Base-by-base conservation (phyloP, 1,140 invertebrate species). In the Ceratitis capitata region DNA sequence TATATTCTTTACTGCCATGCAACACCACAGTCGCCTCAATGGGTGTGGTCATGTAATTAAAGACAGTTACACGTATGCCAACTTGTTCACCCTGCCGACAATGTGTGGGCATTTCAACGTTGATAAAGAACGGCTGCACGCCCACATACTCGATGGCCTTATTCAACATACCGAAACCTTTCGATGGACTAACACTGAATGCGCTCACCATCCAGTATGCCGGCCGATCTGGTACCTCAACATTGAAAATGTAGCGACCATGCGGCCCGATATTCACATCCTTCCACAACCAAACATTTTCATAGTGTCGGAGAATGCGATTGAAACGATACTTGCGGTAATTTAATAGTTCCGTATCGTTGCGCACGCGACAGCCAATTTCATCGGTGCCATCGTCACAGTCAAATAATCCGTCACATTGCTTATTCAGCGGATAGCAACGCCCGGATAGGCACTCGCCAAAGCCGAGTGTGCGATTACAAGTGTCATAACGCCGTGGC, bases 251-350 rank as follows among this genome's bases (percentile, higher is more conserved):
- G 87, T 94, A 96, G 39, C 97, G 94, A 4, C 97, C 97, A 91
- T 97, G 96, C 19, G 97, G 97, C 14, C 98, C 98, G 86, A 98
- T 98, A 92, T 98, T 98, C 19, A 98, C 95, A 92, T 98, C 97
- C 87, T 96, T 95, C 98, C 98, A 99, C 5, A 98, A 92, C 98
- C 98, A 99, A 47, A 97, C 96, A 89, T 98, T 98, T 86, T 98
- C 97, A 92, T 98, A 99, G 89, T 97, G 96, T 3, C 97, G 93
- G 88, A 97, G 95, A 61, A 98, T 94, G 64, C 96, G 94, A 92
- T 97, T 98, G 88, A 97, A 97, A 1, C 97, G 94, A 90, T 96
- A 95, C 90, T 97, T 97, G 85, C 97, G 92, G 92, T 96, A 97
- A 84, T 95, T 92, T 0, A 94, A 86, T 84, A 97, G 90, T 85